Evolutionary conservation across 2,113 vertebrate genomes (phyloP).

Genomic region (Acinonyx jubatus): DNA sequence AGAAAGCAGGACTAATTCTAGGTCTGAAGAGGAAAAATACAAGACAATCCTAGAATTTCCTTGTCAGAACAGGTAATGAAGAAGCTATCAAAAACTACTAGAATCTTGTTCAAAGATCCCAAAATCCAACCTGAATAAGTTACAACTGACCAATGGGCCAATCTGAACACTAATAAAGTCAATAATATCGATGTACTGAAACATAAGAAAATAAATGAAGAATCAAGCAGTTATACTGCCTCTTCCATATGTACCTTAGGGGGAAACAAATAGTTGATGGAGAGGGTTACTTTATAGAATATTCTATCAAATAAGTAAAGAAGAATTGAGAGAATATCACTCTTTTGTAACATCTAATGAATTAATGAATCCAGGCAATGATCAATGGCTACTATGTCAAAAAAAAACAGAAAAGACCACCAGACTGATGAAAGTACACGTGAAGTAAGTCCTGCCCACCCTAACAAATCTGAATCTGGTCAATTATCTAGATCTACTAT

Average conservation of each 20-base stretch:
- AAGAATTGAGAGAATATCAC: background rate
- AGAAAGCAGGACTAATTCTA: background rate
- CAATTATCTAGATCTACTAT: background rate
- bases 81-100: background rate
- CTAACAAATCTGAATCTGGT: background rate
- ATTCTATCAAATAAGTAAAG: background rate
- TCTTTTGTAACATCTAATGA: conserved; percentile 9
- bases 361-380: background rate
- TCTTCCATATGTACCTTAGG: background rate
- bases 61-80: background rate
- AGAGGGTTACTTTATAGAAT: background rate
- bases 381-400: background rate
- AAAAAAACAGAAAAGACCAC: background rate
- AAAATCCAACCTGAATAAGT: background rate
- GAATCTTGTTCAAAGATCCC: background rate
- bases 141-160: background rate
- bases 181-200: background rate
- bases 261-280: background rate
- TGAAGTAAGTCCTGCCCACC: background rate
- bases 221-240: background rate
- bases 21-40: background rate
- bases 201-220: conserved; percentile 12
- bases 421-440: background rate
- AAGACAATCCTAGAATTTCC: background rate
- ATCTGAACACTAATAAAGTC: background rate